Conservation (phyloP, 2,113 vertebrate genomes). For the Thermophis baileyi region DNA sequence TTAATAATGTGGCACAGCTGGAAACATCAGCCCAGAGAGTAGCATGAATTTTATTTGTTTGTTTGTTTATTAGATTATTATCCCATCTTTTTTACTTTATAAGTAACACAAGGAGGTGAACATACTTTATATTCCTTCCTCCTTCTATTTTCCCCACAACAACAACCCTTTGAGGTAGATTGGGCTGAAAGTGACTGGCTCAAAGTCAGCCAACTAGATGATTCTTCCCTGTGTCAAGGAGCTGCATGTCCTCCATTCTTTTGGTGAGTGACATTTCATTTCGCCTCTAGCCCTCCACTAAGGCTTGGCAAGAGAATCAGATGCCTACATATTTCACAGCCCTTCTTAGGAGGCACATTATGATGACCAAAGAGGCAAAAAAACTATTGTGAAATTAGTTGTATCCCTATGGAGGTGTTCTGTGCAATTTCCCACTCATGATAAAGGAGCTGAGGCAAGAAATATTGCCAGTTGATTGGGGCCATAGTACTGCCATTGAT, state of each 20-base stretch:
- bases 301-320: neutral
- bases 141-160: neutral
- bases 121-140: neutral
- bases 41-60: neutral
- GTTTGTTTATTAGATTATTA: neutral
- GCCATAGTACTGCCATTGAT: neutral
- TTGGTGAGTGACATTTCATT: neutral
- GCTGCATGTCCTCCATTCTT: neutral
- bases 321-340: neutral
- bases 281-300: neutral
- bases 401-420: neutral
- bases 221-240: neutral
- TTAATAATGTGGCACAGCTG: constrained; percentile 15
- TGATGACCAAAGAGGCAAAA: neutral
- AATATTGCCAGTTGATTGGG: neutral
- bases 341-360: neutral
- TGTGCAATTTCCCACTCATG: neutral
- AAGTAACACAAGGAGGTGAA: neutral
- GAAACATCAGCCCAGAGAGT: neutral
- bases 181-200: neutral
- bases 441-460: neutral
- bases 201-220: neutral
- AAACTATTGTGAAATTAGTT: neutral
- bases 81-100: neutral
- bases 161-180: neutral